Percentiles rank a stretch among this genome's conserved stretches.
Conservation (phyloP, 1,140 invertebrate species). For the Bombus terrestris region DNA sequence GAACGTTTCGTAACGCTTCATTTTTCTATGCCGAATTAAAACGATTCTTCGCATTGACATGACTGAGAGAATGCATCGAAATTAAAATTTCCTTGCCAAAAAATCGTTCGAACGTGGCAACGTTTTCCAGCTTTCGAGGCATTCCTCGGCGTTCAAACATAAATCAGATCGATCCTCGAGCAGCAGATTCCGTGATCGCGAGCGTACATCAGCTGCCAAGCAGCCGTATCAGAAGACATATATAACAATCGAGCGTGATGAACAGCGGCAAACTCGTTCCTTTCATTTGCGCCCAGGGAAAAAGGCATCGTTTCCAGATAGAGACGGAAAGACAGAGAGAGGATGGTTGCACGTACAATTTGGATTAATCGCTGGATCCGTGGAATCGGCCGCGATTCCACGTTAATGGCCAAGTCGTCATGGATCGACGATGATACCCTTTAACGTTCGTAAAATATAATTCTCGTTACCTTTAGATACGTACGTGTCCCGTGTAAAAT, state of each 20-base stretch:
- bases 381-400: background rate
- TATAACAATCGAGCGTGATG: constrained; percentile 42
- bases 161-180: constrained; percentile 16
- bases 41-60: background rate
- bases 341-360: background rate
- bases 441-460: background rate
- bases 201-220: constrained; percentile 25
- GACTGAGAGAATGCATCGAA: background rate
- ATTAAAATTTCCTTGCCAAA: background rate
- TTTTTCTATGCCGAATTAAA: background rate
- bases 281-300: background rate
- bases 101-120: background rate
- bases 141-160: background rate
- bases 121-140: background rate
- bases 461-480: background rate
- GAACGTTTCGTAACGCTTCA: background rate
- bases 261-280: constrained; percentile 25
- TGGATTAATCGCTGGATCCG: constrained; percentile 14
- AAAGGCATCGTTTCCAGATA: background rate
- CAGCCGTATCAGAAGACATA: constrained; percentile 38
- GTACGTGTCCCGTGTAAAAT: background rate
- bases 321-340: background rate
- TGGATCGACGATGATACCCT: background rate
- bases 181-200: background rate
- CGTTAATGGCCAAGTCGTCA: background rate